Evolutionary conservation across 2,113 vertebrate species (phyloP), one percentile per base, ranked within the genome.

Genomic region (Helogale parvula): DNA sequence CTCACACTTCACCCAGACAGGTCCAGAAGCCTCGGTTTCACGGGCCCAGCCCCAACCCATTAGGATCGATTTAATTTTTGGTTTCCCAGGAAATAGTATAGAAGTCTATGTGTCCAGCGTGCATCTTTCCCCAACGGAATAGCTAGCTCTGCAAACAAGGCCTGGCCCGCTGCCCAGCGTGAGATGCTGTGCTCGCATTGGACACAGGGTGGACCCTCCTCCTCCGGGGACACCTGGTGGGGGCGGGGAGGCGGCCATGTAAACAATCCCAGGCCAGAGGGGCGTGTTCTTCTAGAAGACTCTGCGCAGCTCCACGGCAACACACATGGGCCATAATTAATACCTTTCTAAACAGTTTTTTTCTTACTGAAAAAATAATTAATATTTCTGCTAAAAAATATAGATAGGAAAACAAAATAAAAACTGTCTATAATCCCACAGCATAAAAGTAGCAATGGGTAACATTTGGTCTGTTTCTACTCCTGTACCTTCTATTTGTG

Each of bases 351-450:
- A 66, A 27, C 17, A 33, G n/a, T n/a, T 47, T n/a, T 89, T 96
- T 35, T 84, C 41, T 92, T 47, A 76, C 19, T 47, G 72, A 96
- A 94, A 88, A 95, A 72, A 60, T 80, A 87, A 85, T 69, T 54
- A 57, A 52, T 45, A 16, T 47, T 95, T 87, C 83, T 96, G 54
- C 17, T 52, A 47, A 79, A 85, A 96, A 72, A 54, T 8, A 54
- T 6, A 90, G 91, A 52, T 41, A 21, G 45, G 15, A 14, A 45
- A 41, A 66, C 85, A 50, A 88, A 80, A 71, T 45, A 50, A 80
- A 71, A 63, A 35, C 33, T 17, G 3, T 13, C 3, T 85, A 27
- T 45, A 54, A 93, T 57, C 15, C 3, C 27, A 31, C 5, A 17
- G 33, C 23, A 90, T 25, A 74, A 47, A 80, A 76, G 76, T 60